Evolutionary conservation across 2,113 vertebrate species (phyloP), one percentile per base, ranked within the genome.

Genomic region (Callopanchax toddi): DNA sequence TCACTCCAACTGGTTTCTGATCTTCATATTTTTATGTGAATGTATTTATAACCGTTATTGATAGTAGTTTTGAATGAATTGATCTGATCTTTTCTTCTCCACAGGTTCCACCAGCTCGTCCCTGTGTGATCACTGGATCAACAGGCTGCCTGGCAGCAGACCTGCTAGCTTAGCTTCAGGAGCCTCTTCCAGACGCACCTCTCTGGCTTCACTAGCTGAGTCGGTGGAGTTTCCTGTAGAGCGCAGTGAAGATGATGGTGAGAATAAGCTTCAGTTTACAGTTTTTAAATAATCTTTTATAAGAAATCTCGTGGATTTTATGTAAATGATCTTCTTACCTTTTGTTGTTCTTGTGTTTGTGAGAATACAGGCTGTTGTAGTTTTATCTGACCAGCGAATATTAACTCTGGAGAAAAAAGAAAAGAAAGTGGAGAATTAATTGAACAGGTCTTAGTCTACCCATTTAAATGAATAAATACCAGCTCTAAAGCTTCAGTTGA

Each of bases 41-140:
- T 3, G 37, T 15, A 15, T 39, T 39, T 39, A 13, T 39, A 39
- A 42, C 16, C 16, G n/a, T n/a, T n/a, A n/a, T n/a, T n/a, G n/a
- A n/a, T n/a, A n/a, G 17, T 49, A 7, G 29, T 17, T 53, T 56
- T 6, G 50, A 25, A 36, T 12, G 6, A 0, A 21, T 21, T 22
- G 11, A 10, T 21, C 2, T 22, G 18, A n/a, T 58, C n/a, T 60
- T 42, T 60, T 26, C 8, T 32, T 32, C 29, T 8, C 3, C 72
- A 93, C 86, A 99, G 97, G 97, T 50, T 99, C 97, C 75, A 99
- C 97, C 3, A 99, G 97, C 81, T 99, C 97, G 0, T 99, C 97
- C 0, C 85, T 99, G 67, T 99, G 96, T 3, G 97, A 99, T 71
- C 97, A 99, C 93, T 99, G 97, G 97, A 83, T 99, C 69, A 99